Evolutionary conservation across 1,140 invertebrate genomes (phyloP).

Genomic region (Limonius californicus): DNA sequence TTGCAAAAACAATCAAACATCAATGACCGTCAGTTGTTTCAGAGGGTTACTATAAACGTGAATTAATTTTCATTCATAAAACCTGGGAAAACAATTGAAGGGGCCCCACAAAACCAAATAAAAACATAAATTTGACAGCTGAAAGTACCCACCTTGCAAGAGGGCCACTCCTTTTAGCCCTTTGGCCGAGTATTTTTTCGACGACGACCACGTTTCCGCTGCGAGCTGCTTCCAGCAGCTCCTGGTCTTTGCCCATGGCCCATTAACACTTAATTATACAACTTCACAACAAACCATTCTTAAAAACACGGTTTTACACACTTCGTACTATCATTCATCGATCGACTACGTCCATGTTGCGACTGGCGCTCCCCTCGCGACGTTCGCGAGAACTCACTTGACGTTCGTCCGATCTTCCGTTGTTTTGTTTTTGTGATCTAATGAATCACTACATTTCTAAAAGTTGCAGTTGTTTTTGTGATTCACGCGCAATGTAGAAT

Average conservation of each 20-base stretch:
- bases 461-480: background rate
- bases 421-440: background rate
- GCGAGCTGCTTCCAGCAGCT: conserved; percentile 90
- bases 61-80: conserved; percentile 2
- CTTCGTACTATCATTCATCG: conserved; percentile 62
- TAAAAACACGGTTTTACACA: conserved; percentile 45
- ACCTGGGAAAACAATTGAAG: no score
- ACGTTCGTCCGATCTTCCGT: background rate
- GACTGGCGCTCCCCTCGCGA: conserved; percentile 39
- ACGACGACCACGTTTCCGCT: conserved; percentile 84
- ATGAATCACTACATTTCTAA: background rate
- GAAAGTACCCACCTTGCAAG: conserved; percentile 74
- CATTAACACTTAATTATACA: conserved; percentile 54
- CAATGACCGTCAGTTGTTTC: no score
- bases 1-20: no score
- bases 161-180: conserved; percentile 88
- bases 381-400: background rate
- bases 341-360: conserved; percentile 69
- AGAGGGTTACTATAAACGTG: no score
- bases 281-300: conserved; percentile 54
- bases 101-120: background rate
- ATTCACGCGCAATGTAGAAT: conserved; percentile 1
- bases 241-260: conserved; percentile 93
- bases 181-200: conserved; percentile 85
- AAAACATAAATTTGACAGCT: conserved; percentile 16